phyloP scores from a whole-genome alignment of 2,797 vertebrate genomes.

The Onychomys leucogaster region DNA sequence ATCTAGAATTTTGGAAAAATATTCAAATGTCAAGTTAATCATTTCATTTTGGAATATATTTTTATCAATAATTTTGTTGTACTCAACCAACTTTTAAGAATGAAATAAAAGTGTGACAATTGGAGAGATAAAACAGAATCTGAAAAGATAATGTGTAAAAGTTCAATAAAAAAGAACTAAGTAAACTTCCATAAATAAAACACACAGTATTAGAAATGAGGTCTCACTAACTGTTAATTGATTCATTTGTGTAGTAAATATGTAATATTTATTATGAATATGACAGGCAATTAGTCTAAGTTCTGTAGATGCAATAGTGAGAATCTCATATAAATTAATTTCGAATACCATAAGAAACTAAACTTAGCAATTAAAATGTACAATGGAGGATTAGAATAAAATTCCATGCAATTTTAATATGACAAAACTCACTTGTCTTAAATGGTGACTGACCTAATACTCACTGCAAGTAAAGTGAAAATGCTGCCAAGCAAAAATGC shows the following conservation, averaged over 20 bases:
- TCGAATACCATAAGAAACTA: background rate
- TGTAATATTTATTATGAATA: background rate
- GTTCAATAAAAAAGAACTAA: background rate
- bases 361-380: background rate
- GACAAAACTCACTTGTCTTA: background rate
- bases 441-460: background rate
- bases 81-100: background rate
- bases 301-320: background rate
- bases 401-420: background rate
- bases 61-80: background rate
- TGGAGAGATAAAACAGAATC: background rate
- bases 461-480: background rate
- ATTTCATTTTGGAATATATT: background rate
- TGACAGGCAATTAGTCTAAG: background rate
- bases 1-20: background rate
- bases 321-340: background rate
- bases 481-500: background rate
- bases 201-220: background rate
- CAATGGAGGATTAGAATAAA: background rate
- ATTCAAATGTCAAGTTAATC: background rate
- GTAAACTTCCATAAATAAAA: background rate
- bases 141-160: slow-evolving; percentile 33
- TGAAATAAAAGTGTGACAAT: background rate
- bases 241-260: background rate
- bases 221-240: background rate